These are phyloP conservation scores for Pipistrellus pipistrellus DNA, from an alignment of 2,797 vertebrate genomes.

Conservation along the genomic window DNA sequence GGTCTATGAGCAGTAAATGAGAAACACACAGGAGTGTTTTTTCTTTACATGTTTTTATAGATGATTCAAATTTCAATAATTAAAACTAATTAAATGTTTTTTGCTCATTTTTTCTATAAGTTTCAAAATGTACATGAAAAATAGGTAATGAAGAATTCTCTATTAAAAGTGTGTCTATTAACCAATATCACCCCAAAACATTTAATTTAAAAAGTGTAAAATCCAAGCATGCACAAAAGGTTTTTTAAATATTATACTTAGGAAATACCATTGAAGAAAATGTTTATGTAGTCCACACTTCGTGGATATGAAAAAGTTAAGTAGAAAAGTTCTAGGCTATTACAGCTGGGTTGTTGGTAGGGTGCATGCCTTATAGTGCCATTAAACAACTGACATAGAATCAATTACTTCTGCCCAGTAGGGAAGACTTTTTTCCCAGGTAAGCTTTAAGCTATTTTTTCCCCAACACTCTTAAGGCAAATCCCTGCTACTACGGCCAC, in stretches of 20 bases:
- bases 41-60: not conserved
- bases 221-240: not conserved
- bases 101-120: not conserved
- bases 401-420: slow-evolving; percentile 4
- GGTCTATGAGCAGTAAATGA: not conserved
- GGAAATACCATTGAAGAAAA: not conserved
- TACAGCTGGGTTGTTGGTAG: not conserved
- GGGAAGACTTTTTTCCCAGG: not conserved
- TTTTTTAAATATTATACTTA: slow-evolving; percentile 1
- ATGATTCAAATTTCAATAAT: not conserved
- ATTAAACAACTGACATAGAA: slow-evolving; percentile 41
- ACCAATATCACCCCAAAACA: not conserved
- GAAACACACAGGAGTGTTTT: not conserved
- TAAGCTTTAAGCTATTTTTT: slow-evolving; percentile 29
- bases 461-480: not conserved
- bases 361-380: not conserved
- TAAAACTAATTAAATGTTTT: not conserved
- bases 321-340: not conserved
- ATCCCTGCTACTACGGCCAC: not conserved
- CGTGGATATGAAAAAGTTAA: not conserved
- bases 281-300: not conserved
- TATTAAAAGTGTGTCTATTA: not conserved
- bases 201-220: not conserved
- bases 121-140: not conserved
- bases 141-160: not conserved